Evolutionary conservation across 2,888 invertebrate genomes (phyloP), one percentile per base, ranked within the genome.

Genomic region (Platerodrilus igneus): DNA sequence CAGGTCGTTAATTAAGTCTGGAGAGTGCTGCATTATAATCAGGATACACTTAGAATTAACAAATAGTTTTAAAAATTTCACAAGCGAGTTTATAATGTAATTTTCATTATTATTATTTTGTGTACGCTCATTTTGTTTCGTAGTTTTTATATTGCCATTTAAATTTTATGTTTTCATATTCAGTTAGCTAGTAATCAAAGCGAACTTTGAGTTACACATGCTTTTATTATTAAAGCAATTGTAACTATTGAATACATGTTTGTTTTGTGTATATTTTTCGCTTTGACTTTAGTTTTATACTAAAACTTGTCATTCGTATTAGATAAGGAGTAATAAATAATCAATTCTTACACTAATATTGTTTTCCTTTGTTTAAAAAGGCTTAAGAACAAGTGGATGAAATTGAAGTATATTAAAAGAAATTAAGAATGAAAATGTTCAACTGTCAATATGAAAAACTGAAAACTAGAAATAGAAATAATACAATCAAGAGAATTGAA

Each of bases 311-410:
- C 42, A 42, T 34, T 35, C 48, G 42, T 48, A 45, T 40, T 55
- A 56, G 57, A 55, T 57, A 55, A 55, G 51, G 43, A 49, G 47
- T 42, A 55, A 55, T 52, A 55, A 54, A 56, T 38, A 41, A 44
- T 49, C 47, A 52, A 45, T 52, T 55, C 45, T 53, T 72, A 74
- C 71, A 75, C 77, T 77, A 77, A 77, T 76, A 68, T 73, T 74
- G 72, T 76, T 77, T 83, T 82, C 81, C 79, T 82, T 82, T 82
- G 79, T 81, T 83, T 81, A 79, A 65, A 77, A 83, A 83, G 83
- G 83, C 81, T 79, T 79, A 80, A 80, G 81, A 81, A 80, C 80
- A 82, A 81, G 83, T 79, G 83, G 83, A 81, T 83, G 82, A 83
- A 78, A 75, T 76, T 57, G 58, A 62, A 62, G 59, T 60, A 56